Conservation (phyloP, 1,140 invertebrate genomes). For the Lasioglossum baleicum region DNA sequence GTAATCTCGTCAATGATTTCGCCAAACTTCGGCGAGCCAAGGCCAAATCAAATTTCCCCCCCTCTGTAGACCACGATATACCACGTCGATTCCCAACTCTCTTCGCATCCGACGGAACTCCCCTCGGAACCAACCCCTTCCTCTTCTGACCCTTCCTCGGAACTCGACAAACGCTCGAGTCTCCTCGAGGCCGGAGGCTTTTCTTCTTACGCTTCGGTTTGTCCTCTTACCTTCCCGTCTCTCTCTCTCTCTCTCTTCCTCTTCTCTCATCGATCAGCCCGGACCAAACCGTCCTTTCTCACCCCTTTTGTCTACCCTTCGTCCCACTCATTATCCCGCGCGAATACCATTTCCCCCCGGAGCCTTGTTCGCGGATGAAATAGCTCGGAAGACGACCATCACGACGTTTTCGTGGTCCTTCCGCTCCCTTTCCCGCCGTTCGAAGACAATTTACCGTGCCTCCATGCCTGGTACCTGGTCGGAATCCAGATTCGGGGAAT, state of each 20-base stretch:
- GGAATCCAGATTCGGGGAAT: too few species aligned
- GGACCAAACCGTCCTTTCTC: too few species aligned
- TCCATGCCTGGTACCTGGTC: too few species aligned
- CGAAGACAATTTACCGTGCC: slow-evolving; percentile 8
- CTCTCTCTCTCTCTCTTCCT: background rate
- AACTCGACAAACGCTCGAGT: background rate
- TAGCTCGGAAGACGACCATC: too few species aligned
- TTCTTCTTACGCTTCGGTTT: background rate
- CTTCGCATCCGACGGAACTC: background rate
- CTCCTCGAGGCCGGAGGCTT: background rate
- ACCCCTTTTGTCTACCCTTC: too few species aligned
- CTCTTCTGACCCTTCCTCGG: background rate
- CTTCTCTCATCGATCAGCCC: too few species aligned
- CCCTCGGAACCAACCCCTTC: background rate
- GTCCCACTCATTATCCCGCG: too few species aligned
- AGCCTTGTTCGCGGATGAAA: too few species aligned
- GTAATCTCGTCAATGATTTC: slow-evolving; percentile 55
- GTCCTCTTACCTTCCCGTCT: background rate
- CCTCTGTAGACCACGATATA: background rate
- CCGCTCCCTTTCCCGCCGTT: too few species aligned
- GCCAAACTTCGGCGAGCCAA: slow-evolving; percentile 41
- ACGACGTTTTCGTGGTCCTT: too few species aligned
- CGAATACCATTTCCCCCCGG: too few species aligned
- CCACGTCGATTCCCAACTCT: slow-evolving; percentile 22
- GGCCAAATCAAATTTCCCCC: slow-evolving; percentile 51